phyloP scores from a whole-genome alignment of 37 sponge, comb jelly and placozoan genomes.

The Halichondria panicea region DNA sequence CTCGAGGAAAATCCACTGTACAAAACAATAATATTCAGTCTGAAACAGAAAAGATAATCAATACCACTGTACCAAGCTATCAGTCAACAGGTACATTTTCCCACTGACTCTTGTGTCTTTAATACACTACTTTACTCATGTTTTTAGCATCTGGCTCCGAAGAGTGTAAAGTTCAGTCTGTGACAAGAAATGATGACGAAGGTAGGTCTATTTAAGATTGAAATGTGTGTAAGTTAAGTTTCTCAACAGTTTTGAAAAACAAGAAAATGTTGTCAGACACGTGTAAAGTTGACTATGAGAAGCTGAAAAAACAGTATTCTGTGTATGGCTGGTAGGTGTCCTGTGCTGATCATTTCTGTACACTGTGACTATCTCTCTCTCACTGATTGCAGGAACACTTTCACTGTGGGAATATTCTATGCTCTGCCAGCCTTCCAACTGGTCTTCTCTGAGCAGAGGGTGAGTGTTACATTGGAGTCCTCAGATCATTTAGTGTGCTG shows the following conservation, averaged over 20 bases:
- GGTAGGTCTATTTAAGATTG: not conserved
- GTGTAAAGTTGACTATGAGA: slow-evolving; percentile 12
- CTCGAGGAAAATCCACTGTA: no score
- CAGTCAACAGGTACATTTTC: no score
- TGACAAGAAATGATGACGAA: no score
- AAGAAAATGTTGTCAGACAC: slow-evolving; percentile 15
- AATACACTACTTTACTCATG: no score
- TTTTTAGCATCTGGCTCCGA: no score
- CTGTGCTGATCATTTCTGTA: not conserved
- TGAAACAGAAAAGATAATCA: no score
- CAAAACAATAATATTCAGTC: no score
- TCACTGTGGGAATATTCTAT: slow-evolving; percentile 79
- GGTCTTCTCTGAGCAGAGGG: slow-evolving; percentile 62
- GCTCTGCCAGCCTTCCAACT: slow-evolving; percentile 82
- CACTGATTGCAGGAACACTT: slow-evolving; percentile 41
- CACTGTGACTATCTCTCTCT: not conserved
- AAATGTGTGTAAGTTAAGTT: no score
- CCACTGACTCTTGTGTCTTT: no score
- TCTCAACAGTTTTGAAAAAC: no score
- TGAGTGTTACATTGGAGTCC: not conserved
- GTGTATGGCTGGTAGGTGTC: slow-evolving; percentile 53
- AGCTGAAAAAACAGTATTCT: slow-evolving; percentile 31
- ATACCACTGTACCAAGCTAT: no score
- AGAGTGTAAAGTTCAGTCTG: no score
- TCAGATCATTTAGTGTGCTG: not conserved